Base-by-base conservation (phyloP, 2,888 invertebrate species). In the Cecidostiba fungosa region DNA sequence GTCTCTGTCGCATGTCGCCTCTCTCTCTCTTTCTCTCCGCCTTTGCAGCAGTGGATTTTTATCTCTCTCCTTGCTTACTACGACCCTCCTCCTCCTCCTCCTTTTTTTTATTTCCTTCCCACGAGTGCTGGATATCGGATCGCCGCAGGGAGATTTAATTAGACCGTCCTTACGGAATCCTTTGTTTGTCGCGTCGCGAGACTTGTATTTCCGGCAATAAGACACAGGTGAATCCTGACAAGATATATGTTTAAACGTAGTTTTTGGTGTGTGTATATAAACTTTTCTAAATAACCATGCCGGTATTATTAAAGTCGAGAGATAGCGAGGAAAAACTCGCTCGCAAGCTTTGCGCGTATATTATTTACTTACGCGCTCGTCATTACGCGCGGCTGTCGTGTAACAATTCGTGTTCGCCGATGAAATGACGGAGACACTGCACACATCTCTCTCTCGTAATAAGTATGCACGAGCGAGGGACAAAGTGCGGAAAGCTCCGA, bases 1-100 rank as follows among this genome's bases (percentile, higher is more conserved):
- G 79, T 82, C 85, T 85, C 78, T 69, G 78, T 50, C 82, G 82
- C 77, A 66, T 78, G 82, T 80, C 66, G 39, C 80, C 47, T 32
- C 16, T 26, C 29, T 62, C 26, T 62, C n/a, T 19, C 29, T 62
- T 16, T 62, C 12, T 77, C 19, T 26, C 66, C 47, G n/a, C 32
- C 54, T 72, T 72, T 23, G 72, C 23, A 23, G 72, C 23, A 23
- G 66, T 29, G 14, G 66, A 66, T 66, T 66, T 66, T 66, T 66
- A 66, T 66, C 66, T 26, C 66, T 26, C 66, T 66, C n/a, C 54
- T 59, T 50, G 19, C 50, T 50, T 19, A 5, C 16, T 5, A n/a
- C 54, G 19, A 59, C 19, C n/a, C 78, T 47, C 26, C 4, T 1
- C 19, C 19, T 6, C 70, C 19, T 1, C 69, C n/a, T 32, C 1